Evolutionary conservation across 92 coral and sea anemone species (phyloP), one percentile per base, ranked within the genome.

Genomic region (Palythoa heliodiscus): DNA sequence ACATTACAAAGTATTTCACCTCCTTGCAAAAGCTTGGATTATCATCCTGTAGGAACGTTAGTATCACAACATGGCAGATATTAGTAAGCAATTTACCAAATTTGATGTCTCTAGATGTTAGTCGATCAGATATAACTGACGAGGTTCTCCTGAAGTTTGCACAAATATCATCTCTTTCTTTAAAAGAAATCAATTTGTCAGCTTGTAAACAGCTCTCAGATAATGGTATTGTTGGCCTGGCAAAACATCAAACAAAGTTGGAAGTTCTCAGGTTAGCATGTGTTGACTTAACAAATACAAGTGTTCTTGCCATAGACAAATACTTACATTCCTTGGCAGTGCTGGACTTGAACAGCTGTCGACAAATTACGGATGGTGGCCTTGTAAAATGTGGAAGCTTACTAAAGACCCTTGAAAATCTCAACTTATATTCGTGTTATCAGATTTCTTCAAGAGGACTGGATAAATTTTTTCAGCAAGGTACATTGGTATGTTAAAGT

Each of bases 201-300:
- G 98, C 98, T 19, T 92, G 98, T 70, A 94, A 94, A 63, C 92
- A 94, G 22, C 76, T 94, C 35, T 90, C 98, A 11, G 98, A 94
- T 55, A 88, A 90, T 82, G 98, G 98, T 0, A 35, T 94, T 25
- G 93, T 94, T 29, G 86, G 93, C 19, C 86, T 94, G n/a, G 90
- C 90, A 6, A 92, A 94, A 81, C 80, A 86, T 52, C 98, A 94
- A 79, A 90, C 82, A 48, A 77, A 76, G 47, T 85, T 94, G 16
- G 86, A 87, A 60, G 82, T 88, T 48, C 86, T 94, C 20, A 92
- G 88, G 72, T 74, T 94, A 5, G 92, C 95, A 2, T 94, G 98
- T 79, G 82, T 94, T 66, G 92, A 92, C 13, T 81, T 94, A 16
- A 92, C 98, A 15, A 92, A 92, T 89, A 92, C 93, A 73, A 90